A percentile compares a stretch with the other conserved stretches of the same genome.
phyloP scores from a whole-genome alignment of 1,140 invertebrate genomes.

The Lycorma delicatula region DNA sequence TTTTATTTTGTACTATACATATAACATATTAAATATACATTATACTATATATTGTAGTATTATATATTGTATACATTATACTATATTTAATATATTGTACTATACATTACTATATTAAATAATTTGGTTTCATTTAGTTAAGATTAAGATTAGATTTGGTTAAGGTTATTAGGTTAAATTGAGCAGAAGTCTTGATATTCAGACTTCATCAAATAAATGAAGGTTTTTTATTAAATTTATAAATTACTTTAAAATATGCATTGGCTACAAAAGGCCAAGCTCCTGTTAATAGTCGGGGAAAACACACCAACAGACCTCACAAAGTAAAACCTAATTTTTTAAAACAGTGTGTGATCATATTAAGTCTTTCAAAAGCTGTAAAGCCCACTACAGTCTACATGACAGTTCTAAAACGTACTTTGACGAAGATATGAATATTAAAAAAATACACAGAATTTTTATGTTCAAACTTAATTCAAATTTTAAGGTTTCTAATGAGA shows the following conservation, averaged over 20 bases:
- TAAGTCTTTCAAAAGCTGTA: slow-evolving; percentile 16
- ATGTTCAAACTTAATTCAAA: background rate
- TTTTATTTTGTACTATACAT: too few relatives aligned
- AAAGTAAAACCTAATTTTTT: slow-evolving; percentile 12
- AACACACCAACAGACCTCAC: slow-evolving; percentile 15
- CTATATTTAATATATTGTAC: too few relatives aligned
- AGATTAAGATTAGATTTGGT: too few relatives aligned
- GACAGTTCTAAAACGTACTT: slow-evolving; percentile 14
- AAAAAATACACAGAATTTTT: slow-evolving; percentile 15
- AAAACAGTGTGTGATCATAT: slow-evolving; percentile 4
- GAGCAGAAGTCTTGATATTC: too few relatives aligned
- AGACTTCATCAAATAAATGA: too few relatives aligned
- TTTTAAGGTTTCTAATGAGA: slow-evolving; percentile 12
- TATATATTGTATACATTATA: too few relatives aligned
- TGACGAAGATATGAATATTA: slow-evolving; percentile 10
- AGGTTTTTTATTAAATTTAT: too few relatives aligned
- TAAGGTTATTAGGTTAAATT: too few relatives aligned
- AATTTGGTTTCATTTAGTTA: too few relatives aligned
- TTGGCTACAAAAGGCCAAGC: background rate
- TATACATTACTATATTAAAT: too few relatives aligned
- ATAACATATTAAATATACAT: too few relatives aligned
- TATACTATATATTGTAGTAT: too few relatives aligned
- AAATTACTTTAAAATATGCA: background rate
- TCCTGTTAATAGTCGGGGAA: slow-evolving; percentile 10
- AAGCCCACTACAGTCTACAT: slow-evolving; percentile 18